Base-by-base conservation (phyloP, 2,113 vertebrate genomes). In the Antechinus flavipes region DNA sequence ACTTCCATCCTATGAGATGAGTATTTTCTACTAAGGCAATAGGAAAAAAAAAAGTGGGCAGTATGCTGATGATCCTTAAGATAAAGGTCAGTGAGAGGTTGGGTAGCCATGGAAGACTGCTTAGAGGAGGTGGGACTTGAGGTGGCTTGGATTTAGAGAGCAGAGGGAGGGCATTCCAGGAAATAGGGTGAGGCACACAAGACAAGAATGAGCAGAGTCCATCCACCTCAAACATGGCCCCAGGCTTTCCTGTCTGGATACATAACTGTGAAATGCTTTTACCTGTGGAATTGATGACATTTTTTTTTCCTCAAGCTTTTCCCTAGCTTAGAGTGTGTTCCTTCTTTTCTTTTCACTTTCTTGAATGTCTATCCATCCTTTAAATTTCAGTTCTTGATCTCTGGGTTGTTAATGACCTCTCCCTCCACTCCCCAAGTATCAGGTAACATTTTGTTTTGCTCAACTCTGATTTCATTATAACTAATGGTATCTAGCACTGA, bases 241-340 rank as follows among this genome's bases (percentile, higher is more conserved):
- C 68, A 84, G 68, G 68, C 68, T 84, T 84, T 84, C 35, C 68
- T 84, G 68, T 84, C n/a, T 84, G n/a, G 68, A 84, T 84, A 84
- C 16, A 84, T 84, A 84, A 42, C 68, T 84, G 35, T 84, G 68
- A 42, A 84, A 84, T 23, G 35, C 68, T 84, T 84, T 84, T 84
- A 84, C 68, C 16, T 84, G 68, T 84, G 35, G 35, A 84, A 84
- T 84, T 42, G 68, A 84, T 84, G 68, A 84, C 61, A 35, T 14
- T 68, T 22, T 22, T 68, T 35, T 35, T 30, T 30, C 68, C 68
- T 19, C n/a, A 23, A 16, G 19, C 19, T 84, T 42, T 84, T 42
- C n/a, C 68, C n/a, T 84, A 42, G 6, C n/a, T 19, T 84, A 42
- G 68, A 84, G n/a, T 42, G 19, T 84, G 22, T 16, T n/a, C 61